Conservation (phyloP, 2,888 invertebrate genomes). For the Lacanobia oleracea region DNA sequence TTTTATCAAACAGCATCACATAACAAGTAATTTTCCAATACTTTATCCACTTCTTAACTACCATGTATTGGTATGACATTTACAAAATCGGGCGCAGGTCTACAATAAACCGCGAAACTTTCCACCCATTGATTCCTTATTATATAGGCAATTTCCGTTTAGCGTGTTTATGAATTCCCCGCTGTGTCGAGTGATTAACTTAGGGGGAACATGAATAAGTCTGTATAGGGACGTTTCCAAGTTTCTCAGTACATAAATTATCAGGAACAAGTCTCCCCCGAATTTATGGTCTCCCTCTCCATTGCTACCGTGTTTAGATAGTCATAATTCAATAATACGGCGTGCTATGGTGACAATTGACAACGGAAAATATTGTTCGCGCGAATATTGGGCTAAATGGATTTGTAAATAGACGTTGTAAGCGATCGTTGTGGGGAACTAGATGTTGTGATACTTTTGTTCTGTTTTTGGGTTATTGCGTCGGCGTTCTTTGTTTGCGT, state of each 20-base stretch:
- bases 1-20: constrained; percentile 16
- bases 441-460: constrained; percentile 50
- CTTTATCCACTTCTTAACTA: constrained; percentile 33
- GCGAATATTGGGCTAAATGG: constrained; percentile 67
- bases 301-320: constrained; percentile 71
- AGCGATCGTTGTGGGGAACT: constrained; percentile 25
- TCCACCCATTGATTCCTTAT: constrained; percentile 56
- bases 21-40: constrained; percentile 24
- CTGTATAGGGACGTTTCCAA: constrained; percentile 70
- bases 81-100: constrained; percentile 46
- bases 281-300: constrained; percentile 76
- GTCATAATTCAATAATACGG: constrained; percentile 74
- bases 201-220: constrained; percentile 76
- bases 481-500: constrained; percentile 30
- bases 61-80: constrained; percentile 21
- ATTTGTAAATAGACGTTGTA: constrained; percentile 60
- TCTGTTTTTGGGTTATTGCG: constrained; percentile 34
- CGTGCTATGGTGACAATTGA: constrained; percentile 70
- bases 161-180: constrained; percentile 70
- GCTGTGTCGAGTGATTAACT: constrained; percentile 78
- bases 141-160: constrained; percentile 66
- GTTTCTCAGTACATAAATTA: constrained; percentile 79
- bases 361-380: constrained; percentile 69
- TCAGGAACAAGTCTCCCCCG: constrained; percentile 73
- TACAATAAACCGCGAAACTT: constrained; percentile 41